Base-by-base conservation (phyloP, 2,888 invertebrate species). In the Dryadula phaetusa region DNA sequence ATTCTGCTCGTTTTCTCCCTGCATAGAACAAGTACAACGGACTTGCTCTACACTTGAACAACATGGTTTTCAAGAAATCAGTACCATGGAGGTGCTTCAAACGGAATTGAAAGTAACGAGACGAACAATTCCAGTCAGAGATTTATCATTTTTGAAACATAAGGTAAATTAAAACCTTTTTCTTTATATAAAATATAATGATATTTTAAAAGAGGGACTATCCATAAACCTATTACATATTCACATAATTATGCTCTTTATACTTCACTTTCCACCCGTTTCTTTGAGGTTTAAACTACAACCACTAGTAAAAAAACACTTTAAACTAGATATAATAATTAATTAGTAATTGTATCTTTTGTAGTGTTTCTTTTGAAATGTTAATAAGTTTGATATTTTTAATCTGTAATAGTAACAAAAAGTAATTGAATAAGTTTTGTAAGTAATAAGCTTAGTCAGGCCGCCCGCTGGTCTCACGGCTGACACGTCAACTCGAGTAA, bases 1-100 rank as follows among this genome's bases (percentile, higher is more conserved):
- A 76, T 94, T 99, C 74, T 99, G 99, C 85, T 98, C 98, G 0
- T 99, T 99, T 91, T 99, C 99, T 0, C 99, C 99, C 0, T 99
- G 99, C 88, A 99, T 99, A 74, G 99, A 99, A 88, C 99, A 99
- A 94, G 99, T 99, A 0, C 99, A 99, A 88, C 95, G 96, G 71
- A 98, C 97, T 8, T 98, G 97, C 82, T 85, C 94, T 44, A 94
- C 94, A 25, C 92, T 99, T 34, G 90, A 94, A 63, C 92, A 95
- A 42, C 84, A 94, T 49, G 97, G 97, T 6, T 99, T 99, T 85
- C 94, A 95, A 66, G 97, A 98, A 77, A 93, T 99, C 63, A 94
- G 95, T 76, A 98, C 98, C 0, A 94, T 97, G 88, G 99, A 99
- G 86, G 96, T 98, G 74, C 89, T 98, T 71, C 97, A 97, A 86